Conservation (phyloP, 2,888 invertebrate genomes). For the Nomada ruficornis region DNA sequence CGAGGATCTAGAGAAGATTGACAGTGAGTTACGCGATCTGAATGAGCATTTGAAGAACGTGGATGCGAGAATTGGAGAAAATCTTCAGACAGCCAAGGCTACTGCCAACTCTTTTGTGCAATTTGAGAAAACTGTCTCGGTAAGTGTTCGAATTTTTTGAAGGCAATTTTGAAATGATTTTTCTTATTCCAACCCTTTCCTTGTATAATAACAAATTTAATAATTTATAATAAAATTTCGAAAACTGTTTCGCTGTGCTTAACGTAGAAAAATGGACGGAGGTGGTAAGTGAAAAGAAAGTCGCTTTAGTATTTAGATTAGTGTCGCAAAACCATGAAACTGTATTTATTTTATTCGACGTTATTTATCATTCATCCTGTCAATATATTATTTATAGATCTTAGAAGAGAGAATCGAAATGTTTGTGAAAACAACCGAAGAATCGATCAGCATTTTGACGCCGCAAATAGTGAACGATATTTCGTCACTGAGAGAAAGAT, state of each 20-base stretch:
- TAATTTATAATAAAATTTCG: neutral
- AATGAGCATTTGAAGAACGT: conserved; percentile 76
- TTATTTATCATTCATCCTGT: neutral
- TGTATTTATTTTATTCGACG: neutral
- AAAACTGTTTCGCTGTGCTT: neutral
- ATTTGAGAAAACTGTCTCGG: conserved; percentile 92
- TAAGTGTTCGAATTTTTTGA: conserved; percentile 82
- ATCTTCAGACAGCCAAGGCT: conserved; percentile 89
- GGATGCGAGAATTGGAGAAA: conserved; percentile 86
- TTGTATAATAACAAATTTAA: neutral
- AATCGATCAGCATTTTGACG: conserved; percentile 79
- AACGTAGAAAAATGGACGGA: neutral
- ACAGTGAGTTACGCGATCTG: conserved; percentile 86
- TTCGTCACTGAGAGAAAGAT: conserved; percentile 87
- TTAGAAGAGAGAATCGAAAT: conserved; percentile 89
- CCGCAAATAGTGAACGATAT: conserved; percentile 88
- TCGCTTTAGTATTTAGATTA: neutral
- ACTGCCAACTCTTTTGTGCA: conserved; percentile 90
- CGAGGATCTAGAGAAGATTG: conserved; percentile 89
- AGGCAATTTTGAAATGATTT: neutral
- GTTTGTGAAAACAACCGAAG: conserved; percentile 89
- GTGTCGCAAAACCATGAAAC: neutral
- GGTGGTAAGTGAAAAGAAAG: conserved; percentile 3
- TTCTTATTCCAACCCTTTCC: neutral
- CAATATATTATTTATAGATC: conserved; percentile 84